Evolutionary conservation across 2,888 invertebrate species (phyloP).

Genomic region (Halictus quadricinctus): DNA sequence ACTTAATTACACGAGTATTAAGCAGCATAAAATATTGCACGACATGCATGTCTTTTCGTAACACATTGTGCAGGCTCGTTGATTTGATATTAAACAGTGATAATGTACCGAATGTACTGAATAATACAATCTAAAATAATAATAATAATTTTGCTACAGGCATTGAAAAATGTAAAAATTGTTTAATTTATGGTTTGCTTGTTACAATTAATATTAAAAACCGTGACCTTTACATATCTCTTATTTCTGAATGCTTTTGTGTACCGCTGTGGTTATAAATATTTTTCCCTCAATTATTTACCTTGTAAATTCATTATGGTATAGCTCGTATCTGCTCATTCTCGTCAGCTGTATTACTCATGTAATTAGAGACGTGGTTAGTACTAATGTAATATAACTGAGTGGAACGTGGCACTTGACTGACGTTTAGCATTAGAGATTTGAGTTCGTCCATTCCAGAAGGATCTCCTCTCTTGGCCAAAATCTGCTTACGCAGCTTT

Average conservation of each 20-base stretch:
- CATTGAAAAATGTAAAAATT: not conserved
- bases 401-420: slow-evolving; percentile 42
- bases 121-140: not conserved
- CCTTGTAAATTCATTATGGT: not conserved
- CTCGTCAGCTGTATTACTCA: not conserved
- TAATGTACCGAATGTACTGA: not conserved
- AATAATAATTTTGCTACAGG: not conserved
- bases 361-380: slow-evolving; percentile 47
- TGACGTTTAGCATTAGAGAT: slow-evolving; percentile 36
- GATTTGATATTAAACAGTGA: not conserved
- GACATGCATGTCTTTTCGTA: slow-evolving; percentile 14
- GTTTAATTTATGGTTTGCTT: too few species aligned
- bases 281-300: not conserved
- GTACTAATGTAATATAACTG: slow-evolving; percentile 41
- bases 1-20: slow-evolving; percentile 29
- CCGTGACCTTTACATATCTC: not conserved
- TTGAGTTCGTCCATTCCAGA: slow-evolving; percentile 15
- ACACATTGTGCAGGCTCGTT: not conserved
- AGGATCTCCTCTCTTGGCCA: slow-evolving; percentile 32
- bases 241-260: not conserved
- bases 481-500: slow-evolving; percentile 33
- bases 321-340: not conserved
- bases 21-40: slow-evolving; percentile 16
- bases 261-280: not conserved
- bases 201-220: not conserved